A percentile compares a stretch with the other conserved stretches of the same genome.
phyloP scores from a whole-genome alignment of 2,888 invertebrate genomes.

The Cantharis rustica region DNA sequence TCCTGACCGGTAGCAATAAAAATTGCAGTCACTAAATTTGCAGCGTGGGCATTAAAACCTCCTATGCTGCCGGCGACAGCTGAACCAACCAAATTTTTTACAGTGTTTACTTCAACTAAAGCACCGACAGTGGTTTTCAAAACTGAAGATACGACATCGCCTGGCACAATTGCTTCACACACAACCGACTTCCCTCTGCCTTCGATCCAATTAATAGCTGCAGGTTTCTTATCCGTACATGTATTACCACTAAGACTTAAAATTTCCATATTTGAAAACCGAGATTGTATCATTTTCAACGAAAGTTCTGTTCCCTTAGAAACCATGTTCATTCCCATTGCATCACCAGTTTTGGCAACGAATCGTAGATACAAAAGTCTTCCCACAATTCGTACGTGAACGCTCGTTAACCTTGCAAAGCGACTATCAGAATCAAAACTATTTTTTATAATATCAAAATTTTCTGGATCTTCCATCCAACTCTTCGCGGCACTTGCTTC shows the following conservation, averaged over 20 bases:
- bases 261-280: slow-evolving; percentile 89
- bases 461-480: slow-evolving; percentile 82
- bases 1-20: slow-evolving; percentile 98
- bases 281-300: slow-evolving; percentile 71
- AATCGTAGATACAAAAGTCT: slow-evolving; percentile 90
- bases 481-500: slow-evolving; percentile 77
- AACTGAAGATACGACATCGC: slow-evolving; percentile 71
- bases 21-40: slow-evolving; percentile 97
- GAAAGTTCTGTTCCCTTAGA: slow-evolving; percentile 95
- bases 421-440: slow-evolving; percentile 92
- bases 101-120: slow-evolving; percentile 86
- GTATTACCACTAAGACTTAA: slow-evolving; percentile 95
- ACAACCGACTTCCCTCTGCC: slow-evolving; percentile 97
- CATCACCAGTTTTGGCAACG: slow-evolving; percentile 94
- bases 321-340: slow-evolving; percentile 99
- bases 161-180: slow-evolving; percentile 86
- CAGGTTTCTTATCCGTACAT: slow-evolving; percentile 97
- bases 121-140: slow-evolving; percentile 87
- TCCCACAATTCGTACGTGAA: slow-evolving; percentile 85
- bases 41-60: slow-evolving; percentile 97
- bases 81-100: slow-evolving; percentile 94
- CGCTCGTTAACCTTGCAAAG: slow-evolving; percentile 82
- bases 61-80: slow-evolving; percentile 93
- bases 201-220: slow-evolving; percentile 96
- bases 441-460: slow-evolving; percentile 79